Evolutionary conservation across 1,140 invertebrate genomes (phyloP).

Genomic region (Mamestra configurata): DNA sequence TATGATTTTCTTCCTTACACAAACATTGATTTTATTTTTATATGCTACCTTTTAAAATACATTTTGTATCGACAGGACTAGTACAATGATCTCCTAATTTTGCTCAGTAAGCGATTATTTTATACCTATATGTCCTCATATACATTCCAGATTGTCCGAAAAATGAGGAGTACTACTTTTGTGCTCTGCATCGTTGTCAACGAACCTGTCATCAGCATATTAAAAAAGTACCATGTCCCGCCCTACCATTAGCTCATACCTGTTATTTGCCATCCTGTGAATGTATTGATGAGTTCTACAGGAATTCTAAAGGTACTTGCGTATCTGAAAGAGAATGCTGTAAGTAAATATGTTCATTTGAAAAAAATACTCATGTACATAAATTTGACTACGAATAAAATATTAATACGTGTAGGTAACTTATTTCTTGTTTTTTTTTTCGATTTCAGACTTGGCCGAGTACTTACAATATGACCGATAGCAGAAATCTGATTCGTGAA

Average conservation of each 20-base stretch:
- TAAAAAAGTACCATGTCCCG: background rate
- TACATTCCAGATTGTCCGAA: background rate
- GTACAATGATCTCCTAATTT: too few relatives aligned
- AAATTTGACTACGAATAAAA: too few relatives aligned
- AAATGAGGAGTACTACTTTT: background rate
- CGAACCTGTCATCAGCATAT: background rate
- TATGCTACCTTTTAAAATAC: background rate
- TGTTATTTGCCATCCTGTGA: background rate
- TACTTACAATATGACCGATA: too few relatives aligned
- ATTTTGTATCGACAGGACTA: background rate
- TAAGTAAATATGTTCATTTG: too few relatives aligned
- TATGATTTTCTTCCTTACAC: too few relatives aligned
- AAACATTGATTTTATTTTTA: too few relatives aligned
- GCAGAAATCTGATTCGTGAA: too few relatives aligned
- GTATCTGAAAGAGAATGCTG: background rate
- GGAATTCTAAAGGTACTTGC: background rate
- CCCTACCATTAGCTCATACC: background rate
- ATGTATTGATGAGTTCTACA: background rate
- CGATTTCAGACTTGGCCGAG: too few relatives aligned
- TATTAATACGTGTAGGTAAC: too few relatives aligned
- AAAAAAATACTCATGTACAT: too few relatives aligned
- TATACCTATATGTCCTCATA: background rate
- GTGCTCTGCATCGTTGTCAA: background rate
- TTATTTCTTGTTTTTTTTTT: too few relatives aligned
- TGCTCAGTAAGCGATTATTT: background rate